Conservation (phyloP, 2,888 invertebrate genomes). For the Ceramica pisi region DNA sequence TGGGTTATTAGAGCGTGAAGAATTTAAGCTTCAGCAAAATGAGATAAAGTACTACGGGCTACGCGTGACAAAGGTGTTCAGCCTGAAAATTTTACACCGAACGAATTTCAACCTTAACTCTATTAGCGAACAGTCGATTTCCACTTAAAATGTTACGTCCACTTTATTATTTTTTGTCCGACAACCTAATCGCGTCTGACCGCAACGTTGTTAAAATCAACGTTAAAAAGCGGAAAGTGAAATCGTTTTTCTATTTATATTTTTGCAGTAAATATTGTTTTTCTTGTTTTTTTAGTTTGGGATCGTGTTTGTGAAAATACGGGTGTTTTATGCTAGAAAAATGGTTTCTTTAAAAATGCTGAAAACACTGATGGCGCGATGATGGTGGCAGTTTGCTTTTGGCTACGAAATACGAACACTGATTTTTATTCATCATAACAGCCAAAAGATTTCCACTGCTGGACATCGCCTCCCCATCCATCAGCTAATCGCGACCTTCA, state of each 20-base stretch:
- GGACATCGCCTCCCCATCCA: too few species aligned
- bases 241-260: constrained; percentile 34
- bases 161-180: constrained; percentile 52
- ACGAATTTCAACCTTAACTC: constrained; percentile 44
- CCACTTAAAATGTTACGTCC: constrained; percentile 1
- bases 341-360: background rate
- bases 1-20: constrained; percentile 69
- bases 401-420: too few species aligned
- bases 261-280: constrained; percentile 11
- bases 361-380: background rate
- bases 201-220: constrained; percentile 57
- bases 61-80: constrained; percentile 65
- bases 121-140: constrained; percentile 7
- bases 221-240: constrained; percentile 49
- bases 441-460: too few species aligned
- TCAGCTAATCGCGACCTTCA: too few species aligned
- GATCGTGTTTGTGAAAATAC: constrained; percentile 2
- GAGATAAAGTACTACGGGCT: constrained; percentile 66
- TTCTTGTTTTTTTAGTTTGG: background rate
- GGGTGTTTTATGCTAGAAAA: background rate
- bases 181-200: constrained; percentile 56
- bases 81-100: constrained; percentile 29
- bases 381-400: background rate
- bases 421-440: too few species aligned
- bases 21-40: constrained; percentile 70